A percentile compares a stretch with the other conserved stretches of the same genome.
These are phyloP conservation scores for Leptinotarsa lineolata DNA, from an alignment of 1,140 invertebrate species.

Conservation along the genomic window DNA sequence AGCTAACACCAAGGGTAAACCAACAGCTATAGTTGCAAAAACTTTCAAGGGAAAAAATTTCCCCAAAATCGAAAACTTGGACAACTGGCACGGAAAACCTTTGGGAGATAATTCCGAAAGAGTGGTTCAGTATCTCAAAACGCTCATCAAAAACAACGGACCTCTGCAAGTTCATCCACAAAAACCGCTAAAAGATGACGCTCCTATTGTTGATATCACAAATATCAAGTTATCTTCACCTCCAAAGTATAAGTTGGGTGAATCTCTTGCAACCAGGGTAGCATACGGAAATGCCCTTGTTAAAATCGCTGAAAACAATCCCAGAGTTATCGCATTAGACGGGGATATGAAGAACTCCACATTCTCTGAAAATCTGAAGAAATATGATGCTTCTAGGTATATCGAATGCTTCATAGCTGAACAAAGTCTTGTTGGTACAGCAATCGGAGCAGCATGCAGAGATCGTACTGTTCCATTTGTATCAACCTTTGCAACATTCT, in stretches of 20 bases:
- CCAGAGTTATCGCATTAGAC: conserved; percentile 88
- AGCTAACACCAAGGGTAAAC: conserved; percentile 75
- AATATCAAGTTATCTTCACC: conserved; percentile 81
- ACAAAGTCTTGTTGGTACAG: conserved; percentile 96
- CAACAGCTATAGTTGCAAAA: conserved; percentile 93
- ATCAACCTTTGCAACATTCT: conserved; percentile 98
- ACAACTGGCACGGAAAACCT: conserved; percentile 98
- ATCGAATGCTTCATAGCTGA: conserved; percentile 99
- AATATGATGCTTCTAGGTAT: conserved; percentile 75
- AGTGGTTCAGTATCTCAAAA: conserved; percentile 73
- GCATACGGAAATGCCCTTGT: conserved; percentile 92
- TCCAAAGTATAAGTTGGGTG: conserved; percentile 82
- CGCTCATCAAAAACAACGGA: conserved; percentile 67
- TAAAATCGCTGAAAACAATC: conserved; percentile 84
- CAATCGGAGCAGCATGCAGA: conserved; percentile 88
- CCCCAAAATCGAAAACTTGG: conserved; percentile 82
- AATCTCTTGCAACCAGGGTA: conserved; percentile 85
- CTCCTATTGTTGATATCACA: conserved; percentile 71
- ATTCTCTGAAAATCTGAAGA: conserved; percentile 90
- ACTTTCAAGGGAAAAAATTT: conserved; percentile 95
- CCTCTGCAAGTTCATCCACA: conserved; percentile 63
- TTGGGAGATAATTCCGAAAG: conserved; percentile 79
- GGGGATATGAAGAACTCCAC: conserved; percentile 99
- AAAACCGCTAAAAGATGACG: conserved; percentile 71
- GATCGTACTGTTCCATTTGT: conserved; percentile 89